Conservation (phyloP, 2,888 invertebrate genomes). For the Ligdia adustata region DNA sequence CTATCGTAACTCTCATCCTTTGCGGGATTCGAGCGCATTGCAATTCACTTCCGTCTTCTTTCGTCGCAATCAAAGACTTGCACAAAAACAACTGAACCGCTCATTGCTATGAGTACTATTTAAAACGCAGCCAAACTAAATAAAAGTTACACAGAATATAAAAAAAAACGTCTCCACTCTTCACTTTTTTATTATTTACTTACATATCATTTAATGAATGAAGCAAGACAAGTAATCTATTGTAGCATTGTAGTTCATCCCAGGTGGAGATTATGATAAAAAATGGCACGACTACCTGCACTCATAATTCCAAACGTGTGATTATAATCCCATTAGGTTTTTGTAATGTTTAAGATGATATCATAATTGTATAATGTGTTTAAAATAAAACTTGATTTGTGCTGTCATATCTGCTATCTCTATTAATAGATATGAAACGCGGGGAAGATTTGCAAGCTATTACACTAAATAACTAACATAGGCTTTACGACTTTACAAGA, state of each 20-base stretch:
- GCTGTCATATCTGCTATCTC: too few relatives aligned
- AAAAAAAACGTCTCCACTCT: not conserved
- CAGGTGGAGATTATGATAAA: constrained; percentile 17
- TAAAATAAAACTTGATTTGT: not conserved
- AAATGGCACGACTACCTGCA: constrained; percentile 20
- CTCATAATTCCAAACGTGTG: constrained; percentile 12
- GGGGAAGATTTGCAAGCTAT: too few relatives aligned
- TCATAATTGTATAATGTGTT: constrained; percentile 4
- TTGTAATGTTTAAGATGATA: constrained; percentile 7
- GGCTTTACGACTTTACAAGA: not conserved
- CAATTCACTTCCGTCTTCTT: constrained; percentile 49
- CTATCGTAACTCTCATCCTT: constrained; percentile 49
- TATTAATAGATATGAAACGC: too few relatives aligned
- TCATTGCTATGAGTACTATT: constrained; percentile 9
- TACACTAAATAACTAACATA: too few relatives aligned
- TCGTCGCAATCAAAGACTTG: constrained; percentile 53
- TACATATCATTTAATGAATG: constrained; percentile 1
- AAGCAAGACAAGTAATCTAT: constrained; percentile 10
- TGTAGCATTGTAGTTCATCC: constrained; percentile 12
- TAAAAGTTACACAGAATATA: not conserved
- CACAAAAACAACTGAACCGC: constrained; percentile 44
- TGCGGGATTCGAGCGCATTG: constrained; percentile 60
- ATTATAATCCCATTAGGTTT: constrained; percentile 20
- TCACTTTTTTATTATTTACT: constrained; percentile 8
- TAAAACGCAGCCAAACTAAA: constrained; percentile 7